These are phyloP conservation scores for Machimus rusticus DNA, from an alignment of 2,888 invertebrate species.

Conservation along the genomic window DNA sequence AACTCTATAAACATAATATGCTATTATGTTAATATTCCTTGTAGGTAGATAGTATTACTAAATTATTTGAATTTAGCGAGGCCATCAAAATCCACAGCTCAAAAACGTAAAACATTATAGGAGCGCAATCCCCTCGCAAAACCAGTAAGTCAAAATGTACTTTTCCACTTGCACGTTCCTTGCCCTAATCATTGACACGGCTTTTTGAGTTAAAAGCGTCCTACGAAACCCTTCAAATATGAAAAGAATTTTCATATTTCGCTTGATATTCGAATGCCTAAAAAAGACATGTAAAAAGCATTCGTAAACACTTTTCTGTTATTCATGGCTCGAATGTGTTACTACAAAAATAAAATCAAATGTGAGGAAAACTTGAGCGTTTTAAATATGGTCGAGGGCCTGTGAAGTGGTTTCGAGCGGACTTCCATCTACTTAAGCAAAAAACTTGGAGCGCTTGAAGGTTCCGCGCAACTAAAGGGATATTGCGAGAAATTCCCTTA, in stretches of 20 bases:
- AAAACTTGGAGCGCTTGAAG: neutral
- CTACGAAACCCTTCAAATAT: neutral
- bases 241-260: neutral
- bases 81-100: no score
- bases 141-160: neutral
- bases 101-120: neutral
- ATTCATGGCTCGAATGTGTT: constrained; percentile 8
- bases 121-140: neutral
- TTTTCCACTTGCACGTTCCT: neutral
- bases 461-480: neutral
- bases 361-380: constrained; percentile 13
- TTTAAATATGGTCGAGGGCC: constrained; percentile 14
- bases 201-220: neutral
- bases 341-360: neutral
- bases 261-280: neutral
- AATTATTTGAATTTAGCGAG: no score
- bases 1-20: no score
- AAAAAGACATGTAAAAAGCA: neutral
- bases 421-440: constrained; percentile 6
- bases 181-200: constrained; percentile 4
- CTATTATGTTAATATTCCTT: no score
- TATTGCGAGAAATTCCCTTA: neutral
- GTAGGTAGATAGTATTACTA: no score
- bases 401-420: constrained; percentile 25
- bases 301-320: constrained; percentile 9